Conservation (phyloP, 2,888 invertebrate genomes). For the Epistrophe eligans region DNA sequence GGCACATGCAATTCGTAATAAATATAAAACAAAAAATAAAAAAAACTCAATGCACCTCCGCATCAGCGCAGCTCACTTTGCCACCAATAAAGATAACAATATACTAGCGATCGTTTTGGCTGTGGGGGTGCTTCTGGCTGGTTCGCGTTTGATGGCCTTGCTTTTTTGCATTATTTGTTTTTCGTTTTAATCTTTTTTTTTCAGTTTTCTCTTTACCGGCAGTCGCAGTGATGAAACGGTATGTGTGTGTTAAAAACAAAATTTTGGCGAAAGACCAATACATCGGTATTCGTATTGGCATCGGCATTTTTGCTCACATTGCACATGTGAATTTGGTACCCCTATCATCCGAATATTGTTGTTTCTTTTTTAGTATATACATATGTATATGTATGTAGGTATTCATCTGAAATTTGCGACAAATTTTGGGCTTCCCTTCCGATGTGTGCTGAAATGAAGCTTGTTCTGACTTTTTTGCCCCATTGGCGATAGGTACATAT, state of each 20-base stretch:
- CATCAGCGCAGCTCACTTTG: constrained; percentile 36
- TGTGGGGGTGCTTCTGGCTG: constrained; percentile 38
- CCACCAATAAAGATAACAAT: constrained; percentile 46
- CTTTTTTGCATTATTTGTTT: constrained; percentile 17
- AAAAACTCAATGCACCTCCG: constrained; percentile 55
- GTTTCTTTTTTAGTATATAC: constrained; percentile 1
- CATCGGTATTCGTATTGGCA: not conserved
- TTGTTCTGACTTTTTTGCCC: constrained; percentile 23
- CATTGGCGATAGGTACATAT: not conserved
- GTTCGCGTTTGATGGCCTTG: constrained; percentile 30
- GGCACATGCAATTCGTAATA: constrained; percentile 63
- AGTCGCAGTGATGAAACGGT: not conserved
- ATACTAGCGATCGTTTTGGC: constrained; percentile 34
- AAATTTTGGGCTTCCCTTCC: constrained; percentile 54
- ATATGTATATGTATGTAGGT: not conserved
- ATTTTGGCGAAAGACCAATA: constrained; percentile 16
- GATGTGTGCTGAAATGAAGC: constrained; percentile 9
- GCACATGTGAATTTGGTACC: constrained; percentile 51
- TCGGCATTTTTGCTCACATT: constrained; percentile 26
- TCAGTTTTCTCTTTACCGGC: constrained; percentile 35
- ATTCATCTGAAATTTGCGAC: constrained; percentile 36
- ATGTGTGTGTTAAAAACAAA: constrained; percentile 15
- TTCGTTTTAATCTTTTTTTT: constrained; percentile 34
- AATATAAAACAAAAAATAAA: constrained; percentile 12
- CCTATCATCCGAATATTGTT: constrained; percentile 1